phyloP scores from a whole-genome alignment of 2,113 vertebrate genomes.

The Caranx melampygus region DNA sequence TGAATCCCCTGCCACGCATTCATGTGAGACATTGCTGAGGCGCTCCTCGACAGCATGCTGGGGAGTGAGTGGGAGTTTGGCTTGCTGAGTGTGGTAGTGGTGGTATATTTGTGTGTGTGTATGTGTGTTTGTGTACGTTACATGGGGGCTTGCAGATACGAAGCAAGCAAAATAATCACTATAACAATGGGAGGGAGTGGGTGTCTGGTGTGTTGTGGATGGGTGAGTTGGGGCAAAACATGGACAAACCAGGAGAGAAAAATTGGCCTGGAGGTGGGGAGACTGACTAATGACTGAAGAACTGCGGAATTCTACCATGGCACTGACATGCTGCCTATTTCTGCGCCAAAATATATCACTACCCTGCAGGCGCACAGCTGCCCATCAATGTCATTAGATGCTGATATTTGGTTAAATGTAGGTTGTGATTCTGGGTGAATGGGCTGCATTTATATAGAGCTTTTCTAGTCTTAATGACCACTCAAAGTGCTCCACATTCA shows the following conservation, averaged over 20 bases:
- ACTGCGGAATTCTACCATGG: too few relatives aligned
- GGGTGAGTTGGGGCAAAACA: slow-evolving; percentile 23
- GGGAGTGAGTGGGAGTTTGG: slow-evolving; percentile 56
- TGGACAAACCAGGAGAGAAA: slow-evolving; percentile 25
- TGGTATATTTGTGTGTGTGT: slow-evolving; percentile 14
- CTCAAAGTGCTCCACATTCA: too few relatives aligned
- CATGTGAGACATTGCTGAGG: slow-evolving; percentile 48
- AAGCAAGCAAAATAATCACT: slow-evolving; percentile 21
- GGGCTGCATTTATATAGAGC: too few relatives aligned
- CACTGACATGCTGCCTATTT: too few relatives aligned
- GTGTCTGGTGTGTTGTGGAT: slow-evolving; percentile 16
- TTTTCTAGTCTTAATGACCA: too few relatives aligned
- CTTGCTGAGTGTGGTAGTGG: slow-evolving; percentile 20
- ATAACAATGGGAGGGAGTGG: slow-evolving; percentile 13
- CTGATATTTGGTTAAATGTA: too few relatives aligned
- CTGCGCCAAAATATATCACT: too few relatives aligned
- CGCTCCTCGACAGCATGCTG: slow-evolving; percentile 13
- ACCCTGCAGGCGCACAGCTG: too few relatives aligned
- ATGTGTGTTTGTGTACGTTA: background rate
- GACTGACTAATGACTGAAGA: slow-evolving; percentile 10
- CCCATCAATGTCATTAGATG: too few relatives aligned
- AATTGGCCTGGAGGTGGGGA: slow-evolving; percentile 21
- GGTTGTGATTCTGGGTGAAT: too few relatives aligned
- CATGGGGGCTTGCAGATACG: background rate
- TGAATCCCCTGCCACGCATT: slow-evolving; percentile 47